These are phyloP conservation scores for Proteles cristata DNA, from an alignment of 2,113 vertebrate species.

Conservation along the genomic window DNA sequence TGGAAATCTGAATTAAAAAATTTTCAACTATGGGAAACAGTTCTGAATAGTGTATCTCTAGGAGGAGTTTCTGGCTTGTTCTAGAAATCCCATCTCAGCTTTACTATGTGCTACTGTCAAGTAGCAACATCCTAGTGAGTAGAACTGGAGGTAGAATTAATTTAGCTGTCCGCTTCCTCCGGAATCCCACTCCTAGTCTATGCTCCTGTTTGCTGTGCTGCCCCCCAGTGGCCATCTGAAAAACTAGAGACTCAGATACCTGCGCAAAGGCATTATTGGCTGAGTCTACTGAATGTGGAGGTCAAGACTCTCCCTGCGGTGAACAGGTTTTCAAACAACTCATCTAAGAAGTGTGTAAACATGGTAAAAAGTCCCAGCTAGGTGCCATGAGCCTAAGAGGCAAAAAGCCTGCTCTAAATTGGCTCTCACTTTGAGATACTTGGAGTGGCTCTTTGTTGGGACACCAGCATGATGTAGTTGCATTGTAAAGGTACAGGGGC, in stretches of 20 bases:
- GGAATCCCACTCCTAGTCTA: not conserved
- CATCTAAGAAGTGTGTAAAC: not conserved
- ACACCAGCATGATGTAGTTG: not conserved
- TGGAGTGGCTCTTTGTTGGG: not conserved
- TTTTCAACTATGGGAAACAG: constrained; percentile 21
- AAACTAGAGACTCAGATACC: not conserved
- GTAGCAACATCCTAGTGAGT: not conserved
- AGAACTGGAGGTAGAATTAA: not conserved
- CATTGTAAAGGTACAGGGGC: not conserved
- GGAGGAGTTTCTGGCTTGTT: not conserved
- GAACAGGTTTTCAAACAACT: not conserved
- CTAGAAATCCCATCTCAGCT: not conserved
- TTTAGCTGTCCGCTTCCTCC: constrained; percentile 14
- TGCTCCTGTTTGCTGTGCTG: constrained; percentile 27
- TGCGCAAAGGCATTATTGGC: not conserved
- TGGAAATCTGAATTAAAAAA: constrained; percentile 7
- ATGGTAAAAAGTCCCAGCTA: not conserved
- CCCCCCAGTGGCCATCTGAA: not conserved
- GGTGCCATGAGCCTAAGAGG: not conserved
- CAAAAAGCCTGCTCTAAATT: constrained; percentile 2
- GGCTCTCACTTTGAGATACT: not conserved
- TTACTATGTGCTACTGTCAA: not conserved
- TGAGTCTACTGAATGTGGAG: not conserved
- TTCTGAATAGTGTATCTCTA: not conserved
- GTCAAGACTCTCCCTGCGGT: not conserved